Evolutionary conservation across 2,888 invertebrate genomes (phyloP).

Genomic region (Pantelozetes paolii): DNA sequence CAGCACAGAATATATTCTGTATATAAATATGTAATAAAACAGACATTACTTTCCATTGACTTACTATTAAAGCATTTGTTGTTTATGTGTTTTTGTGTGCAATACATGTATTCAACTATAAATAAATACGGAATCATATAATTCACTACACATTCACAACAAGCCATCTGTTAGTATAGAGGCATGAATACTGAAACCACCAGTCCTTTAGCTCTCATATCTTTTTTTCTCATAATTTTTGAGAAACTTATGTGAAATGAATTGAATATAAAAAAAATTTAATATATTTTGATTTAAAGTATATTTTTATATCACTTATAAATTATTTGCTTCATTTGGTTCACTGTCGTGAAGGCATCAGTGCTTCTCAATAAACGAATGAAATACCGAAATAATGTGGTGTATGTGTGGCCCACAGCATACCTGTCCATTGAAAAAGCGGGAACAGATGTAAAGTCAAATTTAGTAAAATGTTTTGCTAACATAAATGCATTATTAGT

Average conservation of each 20-base stretch:
- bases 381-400: neutral
- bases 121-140: neutral
- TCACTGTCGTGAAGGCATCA: neutral
- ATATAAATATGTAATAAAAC: neutral
- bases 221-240: neutral
- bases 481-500: conserved; percentile 28
- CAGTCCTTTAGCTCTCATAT: neutral
- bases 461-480: conserved; percentile 4
- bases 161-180: conserved; percentile 17
- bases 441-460: conserved; percentile 7
- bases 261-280: neutral
- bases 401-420: conserved; percentile 21
- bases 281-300: neutral
- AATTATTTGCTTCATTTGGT: conserved; percentile 26
- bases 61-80: neutral
- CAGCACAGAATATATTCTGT: conserved; percentile 7
- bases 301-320: conserved; percentile 1
- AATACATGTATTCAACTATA: conserved; percentile 10
- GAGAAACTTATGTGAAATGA: neutral
- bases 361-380: neutral
- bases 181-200: neutral
- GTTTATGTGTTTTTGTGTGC: conserved; percentile 30
- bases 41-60: neutral
- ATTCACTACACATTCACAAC: neutral
- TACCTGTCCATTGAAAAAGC: conserved; percentile 3